These are phyloP conservation scores for Cossypha polioptera DNA, from an alignment of 2,797 vertebrate species.

Conservation along the genomic window DNA sequence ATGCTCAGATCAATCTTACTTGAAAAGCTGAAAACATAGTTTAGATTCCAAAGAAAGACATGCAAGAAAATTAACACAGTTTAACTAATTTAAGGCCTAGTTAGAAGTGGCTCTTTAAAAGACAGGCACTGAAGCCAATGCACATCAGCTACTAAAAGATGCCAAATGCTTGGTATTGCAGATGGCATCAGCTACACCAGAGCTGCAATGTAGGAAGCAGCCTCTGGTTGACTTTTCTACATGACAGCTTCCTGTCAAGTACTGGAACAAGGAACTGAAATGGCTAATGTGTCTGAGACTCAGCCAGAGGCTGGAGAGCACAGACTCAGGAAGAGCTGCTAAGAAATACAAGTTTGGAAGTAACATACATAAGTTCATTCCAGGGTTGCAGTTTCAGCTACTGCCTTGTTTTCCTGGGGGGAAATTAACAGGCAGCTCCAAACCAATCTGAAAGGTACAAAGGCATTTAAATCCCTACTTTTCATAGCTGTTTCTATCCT, in stretches of 20 bases:
- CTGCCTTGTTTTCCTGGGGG: background rate
- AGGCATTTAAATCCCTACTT: background rate
- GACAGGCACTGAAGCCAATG: background rate
- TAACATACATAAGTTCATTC: background rate
- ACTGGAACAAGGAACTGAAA: background rate
- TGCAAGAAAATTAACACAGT: background rate
- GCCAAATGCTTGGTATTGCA: background rate
- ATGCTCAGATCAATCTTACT: background rate
- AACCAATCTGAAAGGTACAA: background rate
- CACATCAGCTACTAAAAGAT: background rate
- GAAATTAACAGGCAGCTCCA: background rate
- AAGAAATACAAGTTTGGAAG: background rate
- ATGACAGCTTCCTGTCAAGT: background rate
- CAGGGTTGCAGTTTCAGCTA: background rate
- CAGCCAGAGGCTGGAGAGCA: background rate
- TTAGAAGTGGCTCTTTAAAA: slow-evolving; percentile 1
- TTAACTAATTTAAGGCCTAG: slow-evolving; percentile 43
- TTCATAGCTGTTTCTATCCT: background rate
- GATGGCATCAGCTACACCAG: background rate
- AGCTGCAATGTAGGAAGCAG: background rate
- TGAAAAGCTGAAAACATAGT: background rate
- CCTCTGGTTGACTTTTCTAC: background rate
- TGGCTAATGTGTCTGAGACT: background rate
- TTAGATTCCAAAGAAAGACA: background rate
- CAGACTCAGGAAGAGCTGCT: background rate